Base-by-base conservation (phyloP, 2,113 vertebrate species). In the Pogona vitticeps region DNA sequence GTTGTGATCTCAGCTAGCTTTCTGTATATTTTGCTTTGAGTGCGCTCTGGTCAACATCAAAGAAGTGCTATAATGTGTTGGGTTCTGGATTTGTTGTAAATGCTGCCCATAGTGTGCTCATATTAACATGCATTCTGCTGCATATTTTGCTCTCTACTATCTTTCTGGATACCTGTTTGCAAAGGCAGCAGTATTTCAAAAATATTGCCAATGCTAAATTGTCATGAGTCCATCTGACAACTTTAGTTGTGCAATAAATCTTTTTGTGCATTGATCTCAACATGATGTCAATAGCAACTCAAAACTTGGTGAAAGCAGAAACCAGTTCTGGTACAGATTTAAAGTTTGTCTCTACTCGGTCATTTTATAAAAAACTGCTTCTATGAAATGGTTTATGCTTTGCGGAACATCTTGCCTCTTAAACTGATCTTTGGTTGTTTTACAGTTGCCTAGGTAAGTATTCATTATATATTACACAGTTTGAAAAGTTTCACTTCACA, bases 371-470 rank as follows among this genome's bases (percentile, higher is more conserved):
- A 72, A 78, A 33, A 8, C 9, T 31, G 40, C 40, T n/a, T 72
- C 21, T 81, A 8, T 0, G 87, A 82, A 88, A 91, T 78, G 18
- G 17, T 36, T 15, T 12, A 33, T 26, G 89, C 28, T 23, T 80
- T 91, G 87, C 2, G 79, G 7, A 56, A 75, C 23, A 23, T 82
- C 88, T 91, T 83, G 59, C 81, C 90, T 61, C 76, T 89, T 59
- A 58, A 76, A 6, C 52, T 86, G 83, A 63, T 84, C 3, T 36
- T 72, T n/a, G 23, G 1, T 70, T 87, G 17, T 31, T 89, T 89
- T 84, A 20, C 73, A 80, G 71, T 46, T 82, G 80, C 82, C 9
- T 75, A 92, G 93, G 92, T 94, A 83, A 93, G 92, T 92, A 88
- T 82, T 84, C 83, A 75, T 83, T 28, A 46, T 5, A 26, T 79